These are phyloP conservation scores for Rhizomys pruinosus DNA, from an alignment of 2,113 vertebrate species.

Conservation along the genomic window DNA sequence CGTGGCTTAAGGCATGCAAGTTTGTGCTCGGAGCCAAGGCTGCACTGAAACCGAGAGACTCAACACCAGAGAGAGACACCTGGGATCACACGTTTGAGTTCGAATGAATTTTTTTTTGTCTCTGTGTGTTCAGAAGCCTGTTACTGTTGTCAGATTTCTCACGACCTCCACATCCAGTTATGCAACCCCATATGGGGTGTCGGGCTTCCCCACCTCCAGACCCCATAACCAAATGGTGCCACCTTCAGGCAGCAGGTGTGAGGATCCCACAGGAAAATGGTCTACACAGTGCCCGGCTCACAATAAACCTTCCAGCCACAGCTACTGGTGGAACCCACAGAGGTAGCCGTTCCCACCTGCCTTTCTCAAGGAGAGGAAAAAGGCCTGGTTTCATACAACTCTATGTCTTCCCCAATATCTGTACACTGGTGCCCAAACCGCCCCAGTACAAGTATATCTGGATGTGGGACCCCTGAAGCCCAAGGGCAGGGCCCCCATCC, in stretches of 20 bases:
- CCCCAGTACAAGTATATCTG: neutral
- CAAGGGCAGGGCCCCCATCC: neutral
- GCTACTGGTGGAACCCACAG: too few relatives aligned
- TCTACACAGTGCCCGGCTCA: rapidly evolving
- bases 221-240: neutral
- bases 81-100: too few relatives aligned
- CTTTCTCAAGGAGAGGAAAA: neutral
- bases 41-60: rapidly evolving
- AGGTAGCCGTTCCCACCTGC: too few relatives aligned
- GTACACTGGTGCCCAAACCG: too few relatives aligned
- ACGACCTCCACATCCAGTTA: neutral
- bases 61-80: neutral
- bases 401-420: rapidly evolving
- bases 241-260: rapidly evolving
- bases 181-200: neutral
- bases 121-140: neutral
- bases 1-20: neutral
- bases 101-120: neutral
- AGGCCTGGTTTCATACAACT: neutral
- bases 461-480: neutral
- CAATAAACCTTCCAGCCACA: neutral
- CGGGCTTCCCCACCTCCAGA: neutral
- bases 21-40: neutral
- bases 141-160: neutral
- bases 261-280: rapidly evolving